These are phyloP conservation scores for Parus major DNA, from an alignment of 2,113 vertebrate species.

Conservation along the genomic window DNA sequence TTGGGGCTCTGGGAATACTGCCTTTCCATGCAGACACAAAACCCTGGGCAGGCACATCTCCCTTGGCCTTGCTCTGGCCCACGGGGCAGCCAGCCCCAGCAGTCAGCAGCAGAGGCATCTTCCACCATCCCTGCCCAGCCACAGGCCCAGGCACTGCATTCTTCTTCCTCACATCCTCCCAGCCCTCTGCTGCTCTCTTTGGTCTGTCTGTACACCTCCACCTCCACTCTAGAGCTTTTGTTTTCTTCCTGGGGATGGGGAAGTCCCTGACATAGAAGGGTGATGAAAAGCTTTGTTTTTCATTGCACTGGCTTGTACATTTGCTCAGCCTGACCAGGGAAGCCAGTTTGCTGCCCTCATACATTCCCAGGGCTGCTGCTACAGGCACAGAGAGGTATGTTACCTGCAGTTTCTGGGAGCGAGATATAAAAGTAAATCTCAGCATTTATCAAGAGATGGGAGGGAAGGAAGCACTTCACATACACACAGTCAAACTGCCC, in stretches of 20 bases:
- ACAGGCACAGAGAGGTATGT: neutral
- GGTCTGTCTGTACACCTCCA: neutral
- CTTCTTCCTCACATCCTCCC: neutral
- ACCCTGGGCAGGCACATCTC: neutral
- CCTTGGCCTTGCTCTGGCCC: neutral
- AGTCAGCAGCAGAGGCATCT: neutral
- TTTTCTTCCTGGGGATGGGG: neutral
- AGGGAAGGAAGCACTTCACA: neutral
- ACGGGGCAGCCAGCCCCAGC: neutral
- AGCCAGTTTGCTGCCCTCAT: neutral
- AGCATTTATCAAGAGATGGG: neutral
- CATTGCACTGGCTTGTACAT: neutral
- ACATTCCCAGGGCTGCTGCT: neutral
- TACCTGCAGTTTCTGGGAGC: neutral
- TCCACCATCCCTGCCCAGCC: neutral
- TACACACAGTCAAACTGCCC: neutral
- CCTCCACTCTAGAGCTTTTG: neutral
- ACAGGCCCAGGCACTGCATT: neutral
- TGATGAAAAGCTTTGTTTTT: neutral
- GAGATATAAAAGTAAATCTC: neutral
- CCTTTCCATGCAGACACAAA: accelerated
- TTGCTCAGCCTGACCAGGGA: neutral
- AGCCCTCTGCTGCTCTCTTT: neutral
- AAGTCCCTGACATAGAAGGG: neutral
- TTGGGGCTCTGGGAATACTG: neutral